Base-by-base conservation (phyloP, 1,140 invertebrate genomes). In the Panagrolaimus sp. region DNA sequence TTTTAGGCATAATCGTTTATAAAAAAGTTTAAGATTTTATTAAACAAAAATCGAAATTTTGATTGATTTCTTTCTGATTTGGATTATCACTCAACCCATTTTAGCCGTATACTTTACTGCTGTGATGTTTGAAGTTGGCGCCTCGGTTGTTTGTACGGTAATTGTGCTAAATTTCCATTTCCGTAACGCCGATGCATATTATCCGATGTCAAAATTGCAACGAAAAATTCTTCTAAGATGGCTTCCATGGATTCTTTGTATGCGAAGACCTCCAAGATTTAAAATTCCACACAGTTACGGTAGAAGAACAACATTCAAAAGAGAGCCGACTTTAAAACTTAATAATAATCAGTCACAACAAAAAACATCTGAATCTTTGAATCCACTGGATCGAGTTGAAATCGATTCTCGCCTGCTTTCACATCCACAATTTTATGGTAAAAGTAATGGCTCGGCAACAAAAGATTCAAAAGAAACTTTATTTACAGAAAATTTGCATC, bases 51-150 rank as follows among this genome's bases (percentile, higher is more conserved):
- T n/a, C n/a, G n/a, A n/a, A n/a, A n/a, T n/a, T n/a, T n/a, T n/a
- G n/a, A n/a, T 38, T 38, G 7, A 38, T 38, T 38, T 38, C 2
- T 38, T 38, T 38, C 32, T n/a, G 32, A 38, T 38, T 7, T 38
- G 2, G 32, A 38, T 38, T 4, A 38, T 4, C 2, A 38, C 7
- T 38, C 32, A 38, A 38, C 7, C 32, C 7, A 38, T 38, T 38
- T 38, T 38, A 96, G 94, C 94, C 84, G 96, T 96, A 73, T 98
- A 98, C 87, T 98, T 98, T 88, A 96, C 96, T 86, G 97, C 93
- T 87, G 97, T 98, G 86, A 98, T 98, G 96, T 94, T 98, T 86
- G 97, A 98, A 93, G 95, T 98, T 85, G 94, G 94, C 78, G 93
- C 95, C 82, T 97, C 94, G 71, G 94, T 99, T 81, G 92, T 98